Base-by-base conservation (phyloP, 1,140 invertebrate species). In the Drosophila ficusphila region DNA sequence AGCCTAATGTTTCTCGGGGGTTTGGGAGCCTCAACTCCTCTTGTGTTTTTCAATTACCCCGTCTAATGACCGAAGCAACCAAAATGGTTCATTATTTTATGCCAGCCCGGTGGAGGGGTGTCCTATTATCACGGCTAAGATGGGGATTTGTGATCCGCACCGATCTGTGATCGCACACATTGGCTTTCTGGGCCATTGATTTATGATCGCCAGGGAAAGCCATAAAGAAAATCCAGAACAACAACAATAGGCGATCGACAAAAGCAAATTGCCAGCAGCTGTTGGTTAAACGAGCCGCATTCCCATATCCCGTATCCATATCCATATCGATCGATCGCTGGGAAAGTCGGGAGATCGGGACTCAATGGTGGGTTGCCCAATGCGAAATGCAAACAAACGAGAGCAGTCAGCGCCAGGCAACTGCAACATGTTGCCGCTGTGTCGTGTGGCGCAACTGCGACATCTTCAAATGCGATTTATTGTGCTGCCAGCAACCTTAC, bases 401-500 rank as follows among this genome's bases (percentile, higher is more conserved):
- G 23, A 74, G 57, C 47, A 72, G 33, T 18, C 39, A 8, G 14
- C 25, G 36, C 16, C 16, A 8, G 23, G n/a, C 27, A 36, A 42
- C 48, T 39, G 38, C 38, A 57, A 34, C 38, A 65, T 56, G 33
- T 14, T 38, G 27, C 27, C 23, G 14, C 25, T 18, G 60, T 33
- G 34, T 62, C 54, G 54, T 62, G 58, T 62, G 58, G 58, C 36
- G 39, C 38, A 62, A 23, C 38, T 65, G 71, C 60, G 53, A 74
- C 79, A 65, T 79, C 75, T 83, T 62, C 56, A 47, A 82, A 44
- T 53, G 21, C 41, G 52, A 36, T 53, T 58, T 76, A 56, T 56
- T 54, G 46, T 44, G 54, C 21, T 56, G 47, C 33, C 52, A 27
- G 34, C 46, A 39, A 41, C 52, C 47, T 67, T 25, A 31, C 46